phyloP scores from a whole-genome alignment of 1,140 invertebrate genomes.

The Drosophila erecta region DNA sequence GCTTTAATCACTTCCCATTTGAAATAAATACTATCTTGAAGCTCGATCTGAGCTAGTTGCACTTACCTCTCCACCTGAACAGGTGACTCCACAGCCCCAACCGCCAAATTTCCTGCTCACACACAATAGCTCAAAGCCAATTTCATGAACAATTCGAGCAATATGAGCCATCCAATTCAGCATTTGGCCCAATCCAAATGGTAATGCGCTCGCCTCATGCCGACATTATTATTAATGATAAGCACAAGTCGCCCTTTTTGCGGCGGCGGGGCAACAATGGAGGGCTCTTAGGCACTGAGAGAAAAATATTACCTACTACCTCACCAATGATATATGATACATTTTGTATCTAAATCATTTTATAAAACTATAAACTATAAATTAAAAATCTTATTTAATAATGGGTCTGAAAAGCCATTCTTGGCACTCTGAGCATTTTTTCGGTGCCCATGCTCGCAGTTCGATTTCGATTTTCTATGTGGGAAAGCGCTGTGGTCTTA shows the following conservation, averaged over 20 bases:
- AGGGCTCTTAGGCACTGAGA: conserved; percentile 15
- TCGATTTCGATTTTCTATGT: conserved; percentile 76
- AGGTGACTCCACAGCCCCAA: conserved; percentile 15
- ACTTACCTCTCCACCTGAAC: conserved; percentile 4
- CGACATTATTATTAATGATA: conserved; percentile 81
- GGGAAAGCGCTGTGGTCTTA: conserved; percentile 44
- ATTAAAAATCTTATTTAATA: too few species aligned
- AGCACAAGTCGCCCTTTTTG: conserved; percentile 30
- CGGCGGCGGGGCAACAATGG: conserved; percentile 52
- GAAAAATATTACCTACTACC: neutral
- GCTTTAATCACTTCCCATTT: neutral
- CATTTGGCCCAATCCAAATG: conserved; percentile 67
- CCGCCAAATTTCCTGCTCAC: neutral
- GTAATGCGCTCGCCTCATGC: conserved; percentile 66
- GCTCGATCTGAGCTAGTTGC: conserved; percentile 2
- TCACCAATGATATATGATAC: too few species aligned
- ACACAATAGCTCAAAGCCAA: conserved; percentile 10
- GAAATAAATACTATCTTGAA: conserved; percentile 14
- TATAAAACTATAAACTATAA: too few species aligned
- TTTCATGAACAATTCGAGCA: conserved; percentile 9
- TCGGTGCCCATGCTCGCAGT: conserved; percentile 11
- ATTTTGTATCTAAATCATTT: too few species aligned
- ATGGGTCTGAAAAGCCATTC: too few species aligned
- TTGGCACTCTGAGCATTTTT: neutral
- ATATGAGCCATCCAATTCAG: conserved; percentile 61